Evolutionary conservation across 1,140 invertebrate genomes (phyloP).

Genomic region (Arion vulgaris): DNA sequence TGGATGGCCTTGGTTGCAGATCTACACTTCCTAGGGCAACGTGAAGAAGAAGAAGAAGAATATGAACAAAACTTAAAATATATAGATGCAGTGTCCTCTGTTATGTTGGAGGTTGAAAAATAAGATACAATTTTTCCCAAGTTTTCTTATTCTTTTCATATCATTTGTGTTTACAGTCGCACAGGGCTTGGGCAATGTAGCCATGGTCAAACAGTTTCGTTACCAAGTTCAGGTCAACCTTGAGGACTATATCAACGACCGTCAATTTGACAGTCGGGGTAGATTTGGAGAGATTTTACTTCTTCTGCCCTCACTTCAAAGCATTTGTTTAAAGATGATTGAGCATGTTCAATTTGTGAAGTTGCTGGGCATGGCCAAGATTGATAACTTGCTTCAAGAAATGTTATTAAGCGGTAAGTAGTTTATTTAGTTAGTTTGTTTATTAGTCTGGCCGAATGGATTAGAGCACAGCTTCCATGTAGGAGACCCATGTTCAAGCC

Average conservation of each 20-base stretch:
- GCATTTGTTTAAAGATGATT: slow-evolving; percentile 98
- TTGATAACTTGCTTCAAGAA: slow-evolving; percentile 96
- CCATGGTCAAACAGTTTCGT: slow-evolving; percentile 88
- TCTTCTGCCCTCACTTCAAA: slow-evolving; percentile 94
- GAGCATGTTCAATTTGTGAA: slow-evolving; percentile 98
- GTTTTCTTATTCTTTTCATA: not conserved
- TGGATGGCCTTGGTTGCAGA: too few species aligned
- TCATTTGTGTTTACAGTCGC: slow-evolving; percentile 79
- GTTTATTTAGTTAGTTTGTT: too few species aligned
- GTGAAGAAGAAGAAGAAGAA: too few species aligned
- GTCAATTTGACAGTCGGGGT: slow-evolving; percentile 94
- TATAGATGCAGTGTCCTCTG: too few species aligned
- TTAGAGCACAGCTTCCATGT: too few species aligned
- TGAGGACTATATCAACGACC: slow-evolving; percentile 97
- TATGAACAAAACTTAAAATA: too few species aligned
- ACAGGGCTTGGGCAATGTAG: slow-evolving; percentile 88
- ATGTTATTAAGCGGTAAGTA: slow-evolving; percentile 85
- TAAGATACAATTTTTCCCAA: not conserved
- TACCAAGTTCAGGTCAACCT: slow-evolving; percentile 97
- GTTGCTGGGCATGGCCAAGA: slow-evolving; percentile 94
- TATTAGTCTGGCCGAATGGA: too few species aligned
- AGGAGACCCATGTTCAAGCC: too few species aligned
- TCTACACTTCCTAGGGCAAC: too few species aligned
- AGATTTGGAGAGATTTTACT: slow-evolving; percentile 96
- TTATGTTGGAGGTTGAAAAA: too few species aligned